These are phyloP conservation scores for Cuculus canorus DNA, from an alignment of 2,797 vertebrate genomes.

Conservation along the genomic window DNA sequence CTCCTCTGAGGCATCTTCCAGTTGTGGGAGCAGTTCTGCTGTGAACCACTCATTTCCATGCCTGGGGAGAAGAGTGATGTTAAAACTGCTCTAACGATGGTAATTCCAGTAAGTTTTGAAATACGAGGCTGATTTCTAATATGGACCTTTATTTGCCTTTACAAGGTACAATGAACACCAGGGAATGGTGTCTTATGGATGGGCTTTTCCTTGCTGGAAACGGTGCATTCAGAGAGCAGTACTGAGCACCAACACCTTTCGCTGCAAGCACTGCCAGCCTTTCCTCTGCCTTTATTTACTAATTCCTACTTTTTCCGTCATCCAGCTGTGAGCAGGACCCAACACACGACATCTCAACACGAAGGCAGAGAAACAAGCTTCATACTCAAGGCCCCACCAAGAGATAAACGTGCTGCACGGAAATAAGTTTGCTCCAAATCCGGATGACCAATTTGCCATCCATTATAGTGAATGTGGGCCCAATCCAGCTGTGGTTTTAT, in stretches of 20 bases:
- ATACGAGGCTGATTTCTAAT: not conserved
- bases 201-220: not conserved
- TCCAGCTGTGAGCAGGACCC: not conserved
- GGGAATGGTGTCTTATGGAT: rapidly evolving
- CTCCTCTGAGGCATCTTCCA: not conserved
- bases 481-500: rapidly evolving
- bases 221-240: no score
- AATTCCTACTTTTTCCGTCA: not conserved
- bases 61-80: not conserved
- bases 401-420: rapidly evolving
- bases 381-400: rapidly evolving
- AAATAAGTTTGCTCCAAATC: rapidly evolving
- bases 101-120: not conserved
- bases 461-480: rapidly evolving
- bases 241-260: rapidly evolving
- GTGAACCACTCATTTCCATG: not conserved
- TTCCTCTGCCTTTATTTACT: not conserved
- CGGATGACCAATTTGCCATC: not conserved
- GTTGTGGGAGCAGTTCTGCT: not conserved
- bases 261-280: rapidly evolving
- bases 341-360: rapidly evolving
- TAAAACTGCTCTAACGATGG: not conserved
- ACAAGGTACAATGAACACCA: not conserved
- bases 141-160: not conserved
- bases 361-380: rapidly evolving